Evolutionary conservation across 2,113 vertebrate species (phyloP), one percentile per base, ranked within the genome.

Genomic region (Aptenodytes patagonicus): DNA sequence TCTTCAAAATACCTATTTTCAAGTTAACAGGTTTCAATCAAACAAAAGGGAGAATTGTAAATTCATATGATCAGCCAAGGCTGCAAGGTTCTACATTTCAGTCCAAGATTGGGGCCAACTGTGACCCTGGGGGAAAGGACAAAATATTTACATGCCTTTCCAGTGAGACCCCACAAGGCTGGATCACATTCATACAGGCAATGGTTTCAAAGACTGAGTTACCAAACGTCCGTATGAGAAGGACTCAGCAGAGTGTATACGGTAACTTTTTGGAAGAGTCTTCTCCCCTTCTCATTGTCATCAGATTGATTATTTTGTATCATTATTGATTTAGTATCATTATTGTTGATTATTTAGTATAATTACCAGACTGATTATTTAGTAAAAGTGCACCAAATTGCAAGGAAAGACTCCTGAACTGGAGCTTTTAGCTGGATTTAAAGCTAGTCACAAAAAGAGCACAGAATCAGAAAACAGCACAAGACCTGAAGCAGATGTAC

Each of bases 61-160:
- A 73, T 84, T 71, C 8, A 1, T 18, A 47, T 0, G 0, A 80
- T 24, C 29, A 75, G 51, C 17, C 34, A 46, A 2, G 2, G 47
- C 52, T 90, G 20, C 44, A 51, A 51, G 13, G 17, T 84, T 81
- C 40, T 83, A 24, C 7, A 16, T 34, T 75, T 58, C 66, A 51
- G 51, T 32, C 71, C 80, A 86, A 51, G 17, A 38, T 0, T 34
- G 24, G 7, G 42, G 65, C 20, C 55, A 54, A 31, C 15, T 83
- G 58, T 34, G 52, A 49, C 20, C 12, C 21, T 7, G 9, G 5
- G 7, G 34, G 5, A 83, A 92, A 46, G 14, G 42, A 91, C 16
- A 52, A 58, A 69, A 32, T 40, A 81, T 42, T 42, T 29, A 28
- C 2, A 5, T 46, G 69, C 18, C 36, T 78, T 70, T 46, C 46